phyloP scores from a whole-genome alignment of 2,888 invertebrate species.

The Agrypnus murinus region DNA sequence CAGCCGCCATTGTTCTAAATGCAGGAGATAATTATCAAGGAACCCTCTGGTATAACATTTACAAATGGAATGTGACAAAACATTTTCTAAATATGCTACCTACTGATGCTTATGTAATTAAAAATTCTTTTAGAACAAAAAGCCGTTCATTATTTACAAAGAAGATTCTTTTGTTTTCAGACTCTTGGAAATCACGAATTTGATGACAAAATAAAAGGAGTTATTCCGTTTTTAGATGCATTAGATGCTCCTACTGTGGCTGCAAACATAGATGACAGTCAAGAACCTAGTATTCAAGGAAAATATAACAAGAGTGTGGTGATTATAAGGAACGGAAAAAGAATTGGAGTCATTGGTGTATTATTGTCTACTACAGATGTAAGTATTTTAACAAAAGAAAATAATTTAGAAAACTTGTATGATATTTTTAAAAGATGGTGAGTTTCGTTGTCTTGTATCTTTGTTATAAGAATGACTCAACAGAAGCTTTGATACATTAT shows the following conservation, averaged over 20 bases:
- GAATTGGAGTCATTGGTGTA: slow-evolving; percentile 87
- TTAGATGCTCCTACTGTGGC: slow-evolving; percentile 81
- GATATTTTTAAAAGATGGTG: too few relatives aligned
- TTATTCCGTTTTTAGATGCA: slow-evolving; percentile 81
- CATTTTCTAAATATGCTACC: slow-evolving; percentile 84
- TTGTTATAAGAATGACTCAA: too few relatives aligned
- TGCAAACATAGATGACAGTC: slow-evolving; percentile 82
- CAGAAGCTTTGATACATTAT: too few relatives aligned
- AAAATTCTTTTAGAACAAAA: neutral
- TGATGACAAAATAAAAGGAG: slow-evolving; percentile 82
- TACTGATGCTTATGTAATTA: slow-evolving; percentile 84
- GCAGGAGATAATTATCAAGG: slow-evolving; percentile 91
- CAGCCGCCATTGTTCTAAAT: slow-evolving; percentile 80
- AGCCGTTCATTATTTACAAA: too few relatives aligned
- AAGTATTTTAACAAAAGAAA: too few relatives aligned
- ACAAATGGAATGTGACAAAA: slow-evolving; percentile 84
- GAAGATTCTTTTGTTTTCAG: slow-evolving; percentile 73
- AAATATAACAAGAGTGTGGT: slow-evolving; percentile 79
- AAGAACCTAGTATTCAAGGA: slow-evolving; percentile 79
- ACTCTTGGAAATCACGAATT: slow-evolving; percentile 92
- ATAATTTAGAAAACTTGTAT: too few relatives aligned
- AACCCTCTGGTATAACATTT: slow-evolving; percentile 86
- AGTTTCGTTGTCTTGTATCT: too few relatives aligned
- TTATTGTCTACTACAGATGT: slow-evolving; percentile 80
- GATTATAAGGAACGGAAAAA: slow-evolving; percentile 76